Base-by-base conservation (phyloP, 2,113 vertebrate species). In the Aix galericulata region DNA sequence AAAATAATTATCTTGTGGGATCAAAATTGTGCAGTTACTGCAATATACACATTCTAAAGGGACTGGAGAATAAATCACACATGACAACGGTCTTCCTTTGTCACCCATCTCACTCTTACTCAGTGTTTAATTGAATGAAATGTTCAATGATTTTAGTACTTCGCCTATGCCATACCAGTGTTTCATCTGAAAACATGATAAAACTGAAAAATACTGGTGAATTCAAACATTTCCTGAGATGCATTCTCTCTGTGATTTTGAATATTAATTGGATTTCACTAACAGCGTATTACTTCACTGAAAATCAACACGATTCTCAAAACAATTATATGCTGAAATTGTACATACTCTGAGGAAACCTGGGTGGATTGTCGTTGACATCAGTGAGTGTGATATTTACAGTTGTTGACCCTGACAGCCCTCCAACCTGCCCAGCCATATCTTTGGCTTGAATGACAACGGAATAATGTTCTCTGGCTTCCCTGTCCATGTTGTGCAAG, bases 381-480 rank as follows among this genome's bases (percentile, higher is more conserved):
- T 99, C 99, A 5, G 98, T 99, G 86, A 99, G 98, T 4, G 99
- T 99, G 97, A 99, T 99, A 97, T 99, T 99, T 96, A 99, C 98
- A 8, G 99, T 99, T 73, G 99, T 99, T 40, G 99, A 99, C 71
- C 99, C 99, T 4, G 99, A 99, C 60, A 99, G 98, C 38, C 99
- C 99, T 91, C 99, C 99, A 8, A 99, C 98, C 97, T 99, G 99
- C 62, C 99, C 99, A 53, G 99, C 99, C 99, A 99, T 99, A 97
- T 99, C 99, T 98, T 99, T 99, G 98, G 99, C 99, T 98, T 99
- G 99, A 97, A 99, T 99, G 83, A 99, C 99, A 72, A 99, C 99
- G 0, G 98, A 99, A 96, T 99, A 99, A 95, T 99, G 99, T 76
- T 99, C 99, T 97, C 99, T 98, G 96, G 99, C 99, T 98, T 99